These are phyloP conservation scores for Sericinus montela DNA, from an alignment of 2,888 invertebrate species.

Conservation along the genomic window DNA sequence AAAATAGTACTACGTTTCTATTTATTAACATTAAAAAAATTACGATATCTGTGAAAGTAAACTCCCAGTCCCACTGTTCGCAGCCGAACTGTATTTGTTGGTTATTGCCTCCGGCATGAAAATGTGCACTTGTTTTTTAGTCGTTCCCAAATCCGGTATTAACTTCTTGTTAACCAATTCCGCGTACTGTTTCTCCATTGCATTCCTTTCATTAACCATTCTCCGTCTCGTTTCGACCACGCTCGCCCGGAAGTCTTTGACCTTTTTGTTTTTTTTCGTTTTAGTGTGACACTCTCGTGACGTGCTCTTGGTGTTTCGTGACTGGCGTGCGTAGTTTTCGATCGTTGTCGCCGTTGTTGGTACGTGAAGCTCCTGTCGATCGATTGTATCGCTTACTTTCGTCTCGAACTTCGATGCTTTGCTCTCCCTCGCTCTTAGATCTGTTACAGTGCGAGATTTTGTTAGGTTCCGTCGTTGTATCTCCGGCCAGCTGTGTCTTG, in stretches of 20 bases:
- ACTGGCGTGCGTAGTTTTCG: constrained; percentile 73
- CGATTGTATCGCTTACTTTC: constrained; percentile 57
- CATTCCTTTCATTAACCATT: constrained; percentile 53
- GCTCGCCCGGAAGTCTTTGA: constrained; percentile 47
- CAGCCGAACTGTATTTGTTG: constrained; percentile 57
- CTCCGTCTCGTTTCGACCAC: constrained; percentile 62
- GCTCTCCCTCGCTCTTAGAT: constrained; percentile 47
- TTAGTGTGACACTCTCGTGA: constrained; percentile 43
- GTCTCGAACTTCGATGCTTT: constrained; percentile 43
- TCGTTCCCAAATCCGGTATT: constrained; percentile 57
- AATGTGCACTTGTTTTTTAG: constrained; percentile 85
- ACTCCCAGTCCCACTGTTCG: constrained; percentile 54
- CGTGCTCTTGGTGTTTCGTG: constrained; percentile 64
- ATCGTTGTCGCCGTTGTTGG: constrained; percentile 70
- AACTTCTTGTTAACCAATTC: constrained; percentile 64
- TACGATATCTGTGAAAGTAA: constrained; percentile 44
- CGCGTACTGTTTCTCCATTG: constrained; percentile 65
- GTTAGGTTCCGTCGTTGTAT: constrained; percentile 51
- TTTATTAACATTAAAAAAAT: neutral
- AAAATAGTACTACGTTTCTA: too few species aligned
- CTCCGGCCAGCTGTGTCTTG: constrained; percentile 67
- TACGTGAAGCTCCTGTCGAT: constrained; percentile 65
- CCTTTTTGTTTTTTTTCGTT: constrained; percentile 53
- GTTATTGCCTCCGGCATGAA: constrained; percentile 84
- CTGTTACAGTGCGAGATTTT: constrained; percentile 60